Base-by-base conservation (phyloP, 2,888 invertebrate genomes). In the Lasioglossum figueresi region DNA sequence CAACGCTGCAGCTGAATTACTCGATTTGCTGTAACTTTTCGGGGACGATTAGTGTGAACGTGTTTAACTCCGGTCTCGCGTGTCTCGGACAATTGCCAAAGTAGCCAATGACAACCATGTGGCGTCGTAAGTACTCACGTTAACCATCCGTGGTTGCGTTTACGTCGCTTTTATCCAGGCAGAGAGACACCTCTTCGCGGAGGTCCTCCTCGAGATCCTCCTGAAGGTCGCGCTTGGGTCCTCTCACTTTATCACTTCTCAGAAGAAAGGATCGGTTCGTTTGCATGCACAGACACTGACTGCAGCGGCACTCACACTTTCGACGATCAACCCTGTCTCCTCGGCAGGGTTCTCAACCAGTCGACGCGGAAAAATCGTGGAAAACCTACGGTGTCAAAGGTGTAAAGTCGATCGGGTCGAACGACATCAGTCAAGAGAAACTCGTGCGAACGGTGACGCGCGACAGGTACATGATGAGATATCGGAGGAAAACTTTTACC, bases 101-200 rank as follows among this genome's bases (percentile, higher is more conserved):
- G 31, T 31, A 3, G 16, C 31, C 31, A 31, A 31, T 19, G 63
- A 63, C 70, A 70, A 5, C 40, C n/a, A 19, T 52, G 27, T 4
- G 59, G 23, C 16, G 43, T n/a, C 40, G 23, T 48, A 45, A 16
- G 48, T 85, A 90, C 91, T 91, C 80, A 91, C 91, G 89, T 91
- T 91, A 87, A 91, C 91, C 91, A 91, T 91, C 84, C 90, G 91
- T 90, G 82, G 76, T 81, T 76, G 74, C 76, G 79, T 86, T 86
- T 88, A 59, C 71, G 79, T 68, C 75, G 76, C 86, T 85, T 85
- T 77, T 73, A 75, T 84, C 70, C 75, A 71, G 59, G 70, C 84
- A 76, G 81, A 79, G 81, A 76, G 81, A 76, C 76, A 86, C 82
- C 78, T 70, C 78, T 80, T 72, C 80, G 81, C 43, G 56, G 86